A percentile compares a stretch with the other conserved stretches of the same genome.
Evolutionary conservation across 1,140 invertebrate species (phyloP).

Genomic region (Hyphantria cunea): DNA sequence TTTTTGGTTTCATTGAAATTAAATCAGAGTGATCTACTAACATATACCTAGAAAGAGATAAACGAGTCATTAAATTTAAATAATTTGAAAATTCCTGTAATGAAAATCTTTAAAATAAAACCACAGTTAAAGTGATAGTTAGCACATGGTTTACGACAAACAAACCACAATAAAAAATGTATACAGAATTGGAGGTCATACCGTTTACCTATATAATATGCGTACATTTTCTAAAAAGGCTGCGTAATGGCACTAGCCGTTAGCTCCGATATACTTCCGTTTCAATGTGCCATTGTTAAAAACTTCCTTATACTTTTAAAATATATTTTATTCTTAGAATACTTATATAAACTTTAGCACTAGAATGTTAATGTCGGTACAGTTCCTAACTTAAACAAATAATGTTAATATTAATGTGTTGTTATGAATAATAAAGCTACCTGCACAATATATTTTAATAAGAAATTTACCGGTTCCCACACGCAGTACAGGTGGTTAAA

Average conservation of each 20-base stretch:
- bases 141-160: slow-evolving; percentile 7
- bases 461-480: slow-evolving; percentile 5
- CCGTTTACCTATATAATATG: slow-evolving; percentile 15
- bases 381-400: slow-evolving; percentile 1
- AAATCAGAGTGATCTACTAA: too few species aligned
- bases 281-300: slow-evolving; percentile 58
- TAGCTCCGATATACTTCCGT: slow-evolving; percentile 53
- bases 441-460: slow-evolving; percentile 6
- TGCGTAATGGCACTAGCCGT: slow-evolving; percentile 34
- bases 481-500: slow-evolving; percentile 1
- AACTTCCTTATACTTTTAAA: slow-evolving; percentile 48
- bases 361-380: background rate
- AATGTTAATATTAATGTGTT: slow-evolving; percentile 1
- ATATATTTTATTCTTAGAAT: slow-evolving; percentile 1
- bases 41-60: too few species aligned
- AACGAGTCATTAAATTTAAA: too few species aligned
- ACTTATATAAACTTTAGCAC: too few species aligned
- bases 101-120: too few species aligned
- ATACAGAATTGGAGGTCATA: slow-evolving; percentile 15
- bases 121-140: slow-evolving; percentile 10
- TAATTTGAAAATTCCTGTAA: too few species aligned
- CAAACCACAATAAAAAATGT: slow-evolving; percentile 5
- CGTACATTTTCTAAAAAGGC: slow-evolving; percentile 26
- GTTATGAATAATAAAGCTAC: slow-evolving; percentile 11
- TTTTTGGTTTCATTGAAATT: too few species aligned